These are phyloP conservation scores for Notospermus geniculatus DNA, from an alignment of 1,140 invertebrate genomes.

Conservation along the genomic window DNA sequence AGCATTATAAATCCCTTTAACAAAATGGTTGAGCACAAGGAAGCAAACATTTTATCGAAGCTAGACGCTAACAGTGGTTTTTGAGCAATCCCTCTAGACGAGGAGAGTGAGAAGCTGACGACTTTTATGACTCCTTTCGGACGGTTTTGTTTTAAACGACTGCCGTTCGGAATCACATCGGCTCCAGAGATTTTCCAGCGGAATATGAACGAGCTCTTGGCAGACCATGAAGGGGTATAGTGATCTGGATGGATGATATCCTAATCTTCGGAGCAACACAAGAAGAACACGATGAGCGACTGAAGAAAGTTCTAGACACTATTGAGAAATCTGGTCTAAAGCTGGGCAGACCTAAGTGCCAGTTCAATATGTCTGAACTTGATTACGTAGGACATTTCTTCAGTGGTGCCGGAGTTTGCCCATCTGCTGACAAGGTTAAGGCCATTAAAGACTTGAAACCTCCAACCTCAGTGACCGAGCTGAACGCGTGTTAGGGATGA, in stretches of 20 bases:
- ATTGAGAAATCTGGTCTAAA: slow-evolving; percentile 22
- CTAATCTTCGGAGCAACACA: slow-evolving; percentile 15
- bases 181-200: slow-evolving; percentile 24
- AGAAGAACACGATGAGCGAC: slow-evolving; percentile 19
- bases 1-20: too few species aligned
- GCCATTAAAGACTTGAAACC: slow-evolving; percentile 27
- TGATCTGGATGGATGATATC: slow-evolving; percentile 27
- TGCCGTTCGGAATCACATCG: slow-evolving; percentile 25
- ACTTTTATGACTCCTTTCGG: slow-evolving; percentile 35
- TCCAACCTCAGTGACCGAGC: slow-evolving; percentile 26
- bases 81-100: slow-evolving; percentile 33
- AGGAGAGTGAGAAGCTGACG: slow-evolving; percentile 21
- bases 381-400: slow-evolving; percentile 28
- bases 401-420: slow-evolving; percentile 18
- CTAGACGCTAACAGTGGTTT: slow-evolving; percentile 39
- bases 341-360: slow-evolving; percentile 25
- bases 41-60: slow-evolving; percentile 12
- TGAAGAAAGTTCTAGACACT: slow-evolving; percentile 13
- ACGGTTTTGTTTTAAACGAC: slow-evolving; percentile 21
- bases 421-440: slow-evolving; percentile 27
- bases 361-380: slow-evolving; percentile 8
- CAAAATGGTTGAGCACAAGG: slow-evolving; percentile 15
- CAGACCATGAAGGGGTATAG: not conserved
- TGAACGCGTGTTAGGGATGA: slow-evolving; percentile 34
- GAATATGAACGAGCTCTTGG: slow-evolving; percentile 16